Evolutionary conservation across 1,140 invertebrate genomes (phyloP).

Genomic region (Trialeurodes vaporariorum): DNA sequence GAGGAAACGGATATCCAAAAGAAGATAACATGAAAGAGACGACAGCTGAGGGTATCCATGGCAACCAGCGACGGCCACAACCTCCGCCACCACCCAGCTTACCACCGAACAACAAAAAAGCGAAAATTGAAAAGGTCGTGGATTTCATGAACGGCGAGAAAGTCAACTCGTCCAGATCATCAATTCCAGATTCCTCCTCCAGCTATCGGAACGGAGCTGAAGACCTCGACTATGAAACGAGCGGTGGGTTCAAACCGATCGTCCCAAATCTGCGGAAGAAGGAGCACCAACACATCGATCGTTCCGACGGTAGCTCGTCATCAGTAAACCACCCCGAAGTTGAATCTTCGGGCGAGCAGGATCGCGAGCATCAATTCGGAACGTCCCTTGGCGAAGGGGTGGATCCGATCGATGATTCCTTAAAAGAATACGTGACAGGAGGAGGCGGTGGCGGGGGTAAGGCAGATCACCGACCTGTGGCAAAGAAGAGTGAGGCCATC

Average conservation of each 20-base stretch:
- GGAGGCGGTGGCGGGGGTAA: too few species aligned
- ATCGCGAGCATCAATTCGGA: neutral
- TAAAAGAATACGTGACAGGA: neutral
- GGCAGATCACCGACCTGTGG: conserved; percentile 4
- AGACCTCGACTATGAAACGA: neutral
- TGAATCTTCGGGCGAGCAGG: neutral
- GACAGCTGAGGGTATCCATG: conserved; percentile 12
- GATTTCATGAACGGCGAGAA: conserved; percentile 15
- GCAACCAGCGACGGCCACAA: conserved; percentile 13
- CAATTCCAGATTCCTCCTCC: neutral
- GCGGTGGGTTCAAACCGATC: neutral
- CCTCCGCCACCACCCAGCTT: conserved; percentile 8
- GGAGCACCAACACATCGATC: neutral
- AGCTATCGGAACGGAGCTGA: neutral
- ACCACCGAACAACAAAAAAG: conserved; percentile 19
- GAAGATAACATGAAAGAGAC: too few species aligned
- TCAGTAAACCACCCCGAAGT: neutral
- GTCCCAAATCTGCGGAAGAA: conserved; percentile 2
- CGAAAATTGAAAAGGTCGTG: conserved; percentile 18
- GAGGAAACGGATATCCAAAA: conserved; percentile 11
- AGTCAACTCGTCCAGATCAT: neutral
- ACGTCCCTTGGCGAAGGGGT: conserved; percentile 8
- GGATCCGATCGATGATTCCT: conserved; percentile 11
- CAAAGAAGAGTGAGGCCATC: conserved; percentile 17
- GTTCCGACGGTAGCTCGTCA: neutral